Conservation (phyloP, 2,888 invertebrate species). For the Limnephilus lunatus region DNA sequence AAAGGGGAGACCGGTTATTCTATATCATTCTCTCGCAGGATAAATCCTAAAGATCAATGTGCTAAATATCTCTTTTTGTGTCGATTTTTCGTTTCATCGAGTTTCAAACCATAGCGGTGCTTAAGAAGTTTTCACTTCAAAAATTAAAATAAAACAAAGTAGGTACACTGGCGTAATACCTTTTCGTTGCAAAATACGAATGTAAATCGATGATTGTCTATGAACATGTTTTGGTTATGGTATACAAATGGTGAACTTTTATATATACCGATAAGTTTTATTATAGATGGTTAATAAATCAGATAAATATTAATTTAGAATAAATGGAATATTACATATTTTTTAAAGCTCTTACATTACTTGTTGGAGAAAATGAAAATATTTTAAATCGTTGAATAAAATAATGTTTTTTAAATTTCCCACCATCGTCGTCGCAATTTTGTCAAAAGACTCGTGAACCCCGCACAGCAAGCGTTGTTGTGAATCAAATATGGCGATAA, state of each 20-base stretch:
- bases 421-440: constrained; percentile 50
- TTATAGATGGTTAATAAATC: neutral
- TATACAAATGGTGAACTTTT: constrained; percentile 9
- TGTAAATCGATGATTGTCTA: neutral
- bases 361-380: neutral
- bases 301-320: constrained; percentile 19
- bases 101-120: too few species aligned
- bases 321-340: neutral
- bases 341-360: neutral
- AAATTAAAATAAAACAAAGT: neutral
- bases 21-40: too few species aligned
- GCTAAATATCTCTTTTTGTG: too few species aligned
- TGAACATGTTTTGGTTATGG: constrained; percentile 10
- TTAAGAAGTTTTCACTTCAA: too few species aligned
- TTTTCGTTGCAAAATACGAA: neutral
- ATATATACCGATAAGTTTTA: neutral
- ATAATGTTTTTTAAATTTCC: constrained; percentile 54
- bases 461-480: constrained; percentile 82
- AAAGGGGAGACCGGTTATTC: too few species aligned
- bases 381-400: constrained; percentile 44
- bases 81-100: too few species aligned
- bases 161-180: neutral
- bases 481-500: constrained; percentile 84
- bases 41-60: too few species aligned
- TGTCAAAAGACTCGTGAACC: constrained; percentile 72